These are phyloP conservation scores for Pedetes capensis DNA, from an alignment of 2,113 vertebrate species.

Conservation along the genomic window DNA sequence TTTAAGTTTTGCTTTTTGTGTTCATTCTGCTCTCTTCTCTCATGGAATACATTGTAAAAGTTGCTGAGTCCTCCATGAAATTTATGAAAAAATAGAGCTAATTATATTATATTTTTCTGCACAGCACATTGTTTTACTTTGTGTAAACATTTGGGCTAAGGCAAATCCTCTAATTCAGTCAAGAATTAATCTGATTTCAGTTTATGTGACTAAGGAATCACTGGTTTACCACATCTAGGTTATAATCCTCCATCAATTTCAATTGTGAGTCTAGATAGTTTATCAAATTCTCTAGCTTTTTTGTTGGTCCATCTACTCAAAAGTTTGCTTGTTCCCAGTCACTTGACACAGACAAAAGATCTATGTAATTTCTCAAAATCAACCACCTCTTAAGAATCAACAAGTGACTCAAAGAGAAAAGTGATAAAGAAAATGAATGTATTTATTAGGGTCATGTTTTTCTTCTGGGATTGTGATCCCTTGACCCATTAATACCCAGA, in stretches of 20 bases:
- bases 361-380: not conserved
- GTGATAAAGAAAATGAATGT: not conserved
- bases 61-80: not conserved
- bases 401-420: not conserved
- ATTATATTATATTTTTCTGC: not conserved
- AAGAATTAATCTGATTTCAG: not conserved
- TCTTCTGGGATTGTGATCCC: not conserved
- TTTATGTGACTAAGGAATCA: not conserved
- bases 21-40: not conserved
- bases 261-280: not conserved
- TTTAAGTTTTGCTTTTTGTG: not conserved
- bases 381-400: not conserved
- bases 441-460: not conserved
- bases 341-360: not conserved
- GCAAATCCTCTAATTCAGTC: not conserved
- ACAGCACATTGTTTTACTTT: not conserved
- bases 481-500: no score
- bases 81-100: not conserved
- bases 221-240: no score
- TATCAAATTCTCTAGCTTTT: no score
- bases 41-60: not conserved
- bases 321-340: not conserved
- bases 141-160: not conserved
- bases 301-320: rapidly evolving
- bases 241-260: not conserved